Evolutionary conservation across 2,888 invertebrate genomes (phyloP).

Genomic region (Hedya salicella): DNA sequence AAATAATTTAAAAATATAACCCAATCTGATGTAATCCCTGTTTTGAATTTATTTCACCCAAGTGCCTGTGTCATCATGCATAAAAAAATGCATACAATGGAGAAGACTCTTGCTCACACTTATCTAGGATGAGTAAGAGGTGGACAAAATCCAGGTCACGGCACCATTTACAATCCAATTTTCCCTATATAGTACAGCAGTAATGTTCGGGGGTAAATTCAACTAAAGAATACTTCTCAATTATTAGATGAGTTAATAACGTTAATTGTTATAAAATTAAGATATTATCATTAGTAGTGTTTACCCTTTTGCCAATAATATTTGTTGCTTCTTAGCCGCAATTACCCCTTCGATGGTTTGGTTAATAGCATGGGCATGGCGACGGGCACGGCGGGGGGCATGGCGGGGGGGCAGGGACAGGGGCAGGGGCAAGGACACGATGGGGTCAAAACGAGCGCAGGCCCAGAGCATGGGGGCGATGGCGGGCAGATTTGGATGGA

Average conservation of each 20-base stretch:
- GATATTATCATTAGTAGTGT: too few relatives aligned
- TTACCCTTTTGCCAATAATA: too few relatives aligned
- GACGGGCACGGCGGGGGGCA: constrained; percentile 22
- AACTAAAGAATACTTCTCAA: neutral
- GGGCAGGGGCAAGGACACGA: constrained; percentile 44
- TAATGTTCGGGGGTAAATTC: neutral
- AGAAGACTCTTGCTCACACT: neutral
- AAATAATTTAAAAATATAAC: neutral
- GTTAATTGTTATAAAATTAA: too few relatives aligned
- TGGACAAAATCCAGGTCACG: neutral
- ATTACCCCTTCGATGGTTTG: neutral
- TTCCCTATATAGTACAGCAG: neutral
- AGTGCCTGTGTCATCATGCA: neutral
- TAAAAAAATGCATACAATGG: neutral
- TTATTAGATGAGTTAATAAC: neutral
- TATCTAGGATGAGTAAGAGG: neutral
- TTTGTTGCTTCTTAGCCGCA: neutral
- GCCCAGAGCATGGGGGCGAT: constrained; percentile 48
- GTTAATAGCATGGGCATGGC: constrained; percentile 9
- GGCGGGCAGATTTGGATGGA: constrained; percentile 54
- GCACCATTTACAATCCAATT: neutral
- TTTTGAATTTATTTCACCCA: neutral
- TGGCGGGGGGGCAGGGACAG: constrained; percentile 40
- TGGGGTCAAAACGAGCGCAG: constrained; percentile 39
- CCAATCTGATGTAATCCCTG: neutral